These are phyloP conservation scores for Dendrocopos noguchii DNA, from an alignment of 2,113 vertebrate genomes.

Conservation along the genomic window DNA sequence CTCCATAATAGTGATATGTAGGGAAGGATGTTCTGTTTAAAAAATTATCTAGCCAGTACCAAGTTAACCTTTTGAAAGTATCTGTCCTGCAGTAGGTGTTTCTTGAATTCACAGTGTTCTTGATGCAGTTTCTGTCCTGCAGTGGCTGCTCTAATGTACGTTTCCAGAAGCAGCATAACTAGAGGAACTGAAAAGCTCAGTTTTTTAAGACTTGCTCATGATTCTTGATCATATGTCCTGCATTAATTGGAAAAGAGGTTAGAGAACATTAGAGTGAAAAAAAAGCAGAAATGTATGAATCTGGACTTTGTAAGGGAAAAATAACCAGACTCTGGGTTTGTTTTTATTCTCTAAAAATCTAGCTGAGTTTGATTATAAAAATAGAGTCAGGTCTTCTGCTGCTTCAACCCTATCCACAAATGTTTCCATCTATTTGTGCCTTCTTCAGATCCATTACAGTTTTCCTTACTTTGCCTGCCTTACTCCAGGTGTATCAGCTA, in stretches of 20 bases:
- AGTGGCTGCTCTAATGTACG: background rate
- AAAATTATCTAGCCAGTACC: background rate
- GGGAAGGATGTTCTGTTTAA: background rate
- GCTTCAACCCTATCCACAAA: background rate
- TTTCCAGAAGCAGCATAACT: background rate
- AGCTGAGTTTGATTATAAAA: background rate
- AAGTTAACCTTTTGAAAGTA: background rate
- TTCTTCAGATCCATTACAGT: background rate
- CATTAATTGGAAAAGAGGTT: background rate
- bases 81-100: background rate
- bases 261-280: background rate
- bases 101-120: background rate
- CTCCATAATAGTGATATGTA: background rate
- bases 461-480: background rate
- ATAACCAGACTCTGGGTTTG: background rate
- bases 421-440: background rate
- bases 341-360: background rate
- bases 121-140: background rate
- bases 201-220: background rate
- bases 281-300: background rate
- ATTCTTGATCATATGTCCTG: background rate
- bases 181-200: background rate
- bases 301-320: background rate
- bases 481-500: conserved; percentile 77
- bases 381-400: background rate